Percentiles rank a stretch among this genome's conserved stretches.
Evolutionary conservation across 2,888 invertebrate species (phyloP).

Genomic region (Melanargia galathea): DNA sequence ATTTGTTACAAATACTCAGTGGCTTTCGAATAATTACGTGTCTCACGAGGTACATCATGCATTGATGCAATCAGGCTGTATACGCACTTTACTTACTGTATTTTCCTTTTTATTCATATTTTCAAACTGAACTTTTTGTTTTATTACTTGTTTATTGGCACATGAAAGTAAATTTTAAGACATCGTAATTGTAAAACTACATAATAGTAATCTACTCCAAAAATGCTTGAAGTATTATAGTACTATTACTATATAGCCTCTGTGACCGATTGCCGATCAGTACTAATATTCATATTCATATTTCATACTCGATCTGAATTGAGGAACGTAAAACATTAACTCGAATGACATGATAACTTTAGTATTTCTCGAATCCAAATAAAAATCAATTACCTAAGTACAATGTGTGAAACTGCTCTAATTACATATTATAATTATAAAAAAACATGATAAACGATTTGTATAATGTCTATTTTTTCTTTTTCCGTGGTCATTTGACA

Average conservation of each 20-base stretch:
- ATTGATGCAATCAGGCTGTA: slow-evolving; percentile 64
- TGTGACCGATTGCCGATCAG: slow-evolving; percentile 59
- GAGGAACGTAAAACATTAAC: slow-evolving; percentile 63
- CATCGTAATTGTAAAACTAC: slow-evolving; percentile 49
- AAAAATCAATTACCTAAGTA: slow-evolving; percentile 9
- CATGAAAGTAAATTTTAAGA: slow-evolving; percentile 71
- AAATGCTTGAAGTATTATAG: slow-evolving; percentile 47
- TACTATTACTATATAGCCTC: slow-evolving; percentile 77
- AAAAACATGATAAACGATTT: not conserved
- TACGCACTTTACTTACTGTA: slow-evolving; percentile 61
- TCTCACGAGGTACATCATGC: slow-evolving; percentile 42
- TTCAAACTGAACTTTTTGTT: slow-evolving; percentile 52
- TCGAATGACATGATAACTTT: slow-evolving; percentile 35
- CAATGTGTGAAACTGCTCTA: not conserved
- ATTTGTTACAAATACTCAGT: slow-evolving; percentile 15
- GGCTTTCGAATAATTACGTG: slow-evolving; percentile 20
- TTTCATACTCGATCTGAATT: slow-evolving; percentile 70
- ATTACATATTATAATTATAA: too few species aligned
- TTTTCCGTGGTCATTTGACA: slow-evolving; percentile 23
- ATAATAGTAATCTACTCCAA: slow-evolving; percentile 47
- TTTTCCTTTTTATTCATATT: slow-evolving; percentile 49
- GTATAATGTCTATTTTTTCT: not conserved
- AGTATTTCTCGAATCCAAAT: slow-evolving; percentile 46
- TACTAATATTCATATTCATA: slow-evolving; percentile 44
- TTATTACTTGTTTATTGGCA: slow-evolving; percentile 78